A percentile compares a stretch with the other conserved stretches of the same genome.
Conservation (phyloP, 2,888 invertebrate genomes). For the Bedellia somnulentella region DNA sequence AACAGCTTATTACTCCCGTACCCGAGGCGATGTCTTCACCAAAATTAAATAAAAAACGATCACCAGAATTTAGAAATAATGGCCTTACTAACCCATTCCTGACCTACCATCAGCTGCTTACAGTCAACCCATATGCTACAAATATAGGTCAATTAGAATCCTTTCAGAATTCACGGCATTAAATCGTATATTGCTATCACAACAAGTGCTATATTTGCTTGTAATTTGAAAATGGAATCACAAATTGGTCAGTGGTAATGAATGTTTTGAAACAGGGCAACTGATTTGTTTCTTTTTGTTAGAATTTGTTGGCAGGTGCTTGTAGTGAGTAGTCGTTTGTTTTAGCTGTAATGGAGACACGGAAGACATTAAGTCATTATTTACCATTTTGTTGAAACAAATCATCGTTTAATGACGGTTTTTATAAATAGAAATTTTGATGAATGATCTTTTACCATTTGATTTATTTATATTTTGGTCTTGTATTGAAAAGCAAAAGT, state of each 20-base stretch:
- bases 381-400: constrained; percentile 1
- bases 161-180: not conserved
- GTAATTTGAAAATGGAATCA: constrained; percentile 12
- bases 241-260: constrained; percentile 28
- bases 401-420: too few species aligned
- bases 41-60: constrained; percentile 46
- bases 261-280: constrained; percentile 32
- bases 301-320: constrained; percentile 37
- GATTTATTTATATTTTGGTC: not conserved
- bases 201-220: constrained; percentile 14
- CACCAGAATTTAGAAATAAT: constrained; percentile 34
- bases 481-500: not conserved
- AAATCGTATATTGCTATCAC: not conserved
- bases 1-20: constrained; percentile 38
- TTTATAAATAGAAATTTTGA: too few species aligned
- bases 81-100: constrained; percentile 36
- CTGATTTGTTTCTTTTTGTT: constrained; percentile 32
- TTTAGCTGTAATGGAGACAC: constrained; percentile 16
- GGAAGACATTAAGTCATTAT: constrained; percentile 34
- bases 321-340: constrained; percentile 24
- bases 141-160: constrained; percentile 38
- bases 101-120: constrained; percentile 46
- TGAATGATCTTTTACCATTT: too few species aligned
- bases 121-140: constrained; percentile 37
- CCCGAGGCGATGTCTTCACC: constrained; percentile 25